phyloP scores from a whole-genome alignment of 2,888 invertebrate genomes.

The Stictocephala bisonia region DNA sequence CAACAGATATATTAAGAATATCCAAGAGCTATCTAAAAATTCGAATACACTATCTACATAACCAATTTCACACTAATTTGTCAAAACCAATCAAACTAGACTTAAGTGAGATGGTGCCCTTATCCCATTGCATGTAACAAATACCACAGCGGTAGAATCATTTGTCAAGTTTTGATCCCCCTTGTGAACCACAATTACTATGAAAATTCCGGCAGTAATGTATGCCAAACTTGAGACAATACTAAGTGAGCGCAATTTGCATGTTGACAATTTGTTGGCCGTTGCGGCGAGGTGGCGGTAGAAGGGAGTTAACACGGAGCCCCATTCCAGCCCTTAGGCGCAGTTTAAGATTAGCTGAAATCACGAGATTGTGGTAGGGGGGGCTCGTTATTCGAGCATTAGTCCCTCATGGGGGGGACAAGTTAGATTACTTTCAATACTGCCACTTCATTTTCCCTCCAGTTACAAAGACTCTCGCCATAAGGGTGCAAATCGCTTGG shows the following conservation, averaged over 20 bases:
- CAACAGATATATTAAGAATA: no score
- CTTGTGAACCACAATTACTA: slow-evolving; percentile 33
- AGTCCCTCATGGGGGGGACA: slow-evolving; percentile 48
- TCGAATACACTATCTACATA: no score
- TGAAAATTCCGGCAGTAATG: slow-evolving; percentile 31
- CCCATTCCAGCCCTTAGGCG: slow-evolving; percentile 38
- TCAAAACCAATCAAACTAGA: no score
- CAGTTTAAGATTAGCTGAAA: slow-evolving; percentile 51
- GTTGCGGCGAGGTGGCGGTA: background rate
- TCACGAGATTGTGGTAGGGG: slow-evolving; percentile 45
- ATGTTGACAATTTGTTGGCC: slow-evolving; percentile 30
- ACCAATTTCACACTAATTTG: no score
- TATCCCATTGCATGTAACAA: no score
- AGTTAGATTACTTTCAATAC: slow-evolving; percentile 52
- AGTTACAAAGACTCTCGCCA: slow-evolving; percentile 49
- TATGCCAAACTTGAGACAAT: slow-evolving; percentile 33
- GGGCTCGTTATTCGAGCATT: slow-evolving; percentile 48
- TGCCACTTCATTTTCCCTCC: slow-evolving; percentile 51
- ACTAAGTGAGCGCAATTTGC: slow-evolving; percentile 14
- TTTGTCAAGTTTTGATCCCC: no score
- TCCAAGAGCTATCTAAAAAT: no score
- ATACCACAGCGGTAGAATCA: no score
- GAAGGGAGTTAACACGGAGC: background rate
- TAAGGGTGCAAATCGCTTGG: slow-evolving; percentile 51
- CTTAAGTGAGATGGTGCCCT: no score